Conservation (phyloP, 2,113 vertebrate species). For the Dolichotis patagonum region DNA sequence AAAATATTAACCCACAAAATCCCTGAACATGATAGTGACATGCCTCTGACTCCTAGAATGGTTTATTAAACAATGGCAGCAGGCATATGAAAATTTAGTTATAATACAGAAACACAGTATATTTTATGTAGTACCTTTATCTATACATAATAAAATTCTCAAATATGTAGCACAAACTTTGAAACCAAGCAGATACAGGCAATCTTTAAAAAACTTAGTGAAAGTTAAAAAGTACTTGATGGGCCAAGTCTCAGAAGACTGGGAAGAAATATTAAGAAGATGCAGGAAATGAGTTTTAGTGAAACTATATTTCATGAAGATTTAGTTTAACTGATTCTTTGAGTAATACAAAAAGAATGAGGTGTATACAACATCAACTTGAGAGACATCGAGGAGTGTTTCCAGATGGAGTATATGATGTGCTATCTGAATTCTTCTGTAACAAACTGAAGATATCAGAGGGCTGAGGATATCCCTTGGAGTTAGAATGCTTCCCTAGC, state of each 20-base stretch:
- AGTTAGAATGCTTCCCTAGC: not conserved
- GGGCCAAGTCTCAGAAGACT: not conserved
- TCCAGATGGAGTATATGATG: not conserved
- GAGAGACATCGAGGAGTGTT: not conserved
- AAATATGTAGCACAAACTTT: not conserved
- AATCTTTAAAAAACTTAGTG: not conserved
- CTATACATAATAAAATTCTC: not conserved
- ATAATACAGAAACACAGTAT: not conserved
- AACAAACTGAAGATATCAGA: not conserved
- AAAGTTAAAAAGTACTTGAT: not conserved
- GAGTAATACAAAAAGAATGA: not conserved
- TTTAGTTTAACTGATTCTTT: not conserved
- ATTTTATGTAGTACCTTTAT: not conserved
- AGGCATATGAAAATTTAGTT: not conserved
- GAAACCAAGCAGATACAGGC: not conserved
- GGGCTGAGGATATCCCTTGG: not conserved
- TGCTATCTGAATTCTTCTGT: not conserved
- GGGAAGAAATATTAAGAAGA: not conserved
- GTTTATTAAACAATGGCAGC: not conserved
- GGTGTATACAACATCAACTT: not conserved
- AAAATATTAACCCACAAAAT: not conserved
- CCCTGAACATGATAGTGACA: not conserved
- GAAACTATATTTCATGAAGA: not conserved
- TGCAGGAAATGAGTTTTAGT: not conserved
- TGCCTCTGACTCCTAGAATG: not conserved